A percentile compares a stretch with the other conserved stretches of the same genome.
Evolutionary conservation across 1,140 invertebrate species (phyloP).

Genomic region (Cyclargus thomasi): DNA sequence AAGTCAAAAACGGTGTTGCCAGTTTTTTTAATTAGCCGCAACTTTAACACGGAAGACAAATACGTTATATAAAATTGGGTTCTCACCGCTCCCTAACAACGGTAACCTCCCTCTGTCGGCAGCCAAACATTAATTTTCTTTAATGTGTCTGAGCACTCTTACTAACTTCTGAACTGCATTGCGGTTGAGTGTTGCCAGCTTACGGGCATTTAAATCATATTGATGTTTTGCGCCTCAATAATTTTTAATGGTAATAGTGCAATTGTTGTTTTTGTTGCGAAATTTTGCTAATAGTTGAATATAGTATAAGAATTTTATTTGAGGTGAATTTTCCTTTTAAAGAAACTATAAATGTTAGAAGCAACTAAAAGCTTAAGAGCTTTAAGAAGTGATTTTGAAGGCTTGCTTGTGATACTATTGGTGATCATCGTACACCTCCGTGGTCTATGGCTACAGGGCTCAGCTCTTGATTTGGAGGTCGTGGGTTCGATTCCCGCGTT

Average conservation of each 20-base stretch:
- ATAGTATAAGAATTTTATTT: too few relatives aligned
- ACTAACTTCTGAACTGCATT: constrained; percentile 61
- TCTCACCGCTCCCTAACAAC: constrained; percentile 59
- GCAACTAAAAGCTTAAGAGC: too few relatives aligned
- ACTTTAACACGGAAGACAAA: constrained; percentile 47
- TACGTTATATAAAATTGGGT: constrained; percentile 59
- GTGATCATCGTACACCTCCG: too few relatives aligned
- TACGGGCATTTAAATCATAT: background rate
- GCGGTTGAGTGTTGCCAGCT: constrained; percentile 32
- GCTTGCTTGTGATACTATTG: too few relatives aligned
- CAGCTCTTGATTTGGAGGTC: too few relatives aligned
- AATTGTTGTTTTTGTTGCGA: background rate
- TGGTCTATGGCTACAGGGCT: too few relatives aligned
- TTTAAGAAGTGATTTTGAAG: too few relatives aligned
- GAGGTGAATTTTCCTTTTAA: too few relatives aligned
- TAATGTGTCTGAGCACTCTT: constrained; percentile 73
- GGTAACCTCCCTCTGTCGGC: constrained; percentile 57
- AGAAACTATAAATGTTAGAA: too few relatives aligned
- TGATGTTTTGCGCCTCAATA: background rate
- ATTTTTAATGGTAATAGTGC: background rate
- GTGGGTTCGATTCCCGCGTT: too few relatives aligned
- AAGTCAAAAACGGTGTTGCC: constrained; percentile 4
- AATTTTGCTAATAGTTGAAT: too few relatives aligned
- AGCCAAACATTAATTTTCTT: constrained; percentile 74
- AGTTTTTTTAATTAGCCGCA: constrained; percentile 22